Evolutionary conservation across 2,888 invertebrate species (phyloP), one percentile per base, ranked within the genome.

Genomic region (Luperina testacea): DNA sequence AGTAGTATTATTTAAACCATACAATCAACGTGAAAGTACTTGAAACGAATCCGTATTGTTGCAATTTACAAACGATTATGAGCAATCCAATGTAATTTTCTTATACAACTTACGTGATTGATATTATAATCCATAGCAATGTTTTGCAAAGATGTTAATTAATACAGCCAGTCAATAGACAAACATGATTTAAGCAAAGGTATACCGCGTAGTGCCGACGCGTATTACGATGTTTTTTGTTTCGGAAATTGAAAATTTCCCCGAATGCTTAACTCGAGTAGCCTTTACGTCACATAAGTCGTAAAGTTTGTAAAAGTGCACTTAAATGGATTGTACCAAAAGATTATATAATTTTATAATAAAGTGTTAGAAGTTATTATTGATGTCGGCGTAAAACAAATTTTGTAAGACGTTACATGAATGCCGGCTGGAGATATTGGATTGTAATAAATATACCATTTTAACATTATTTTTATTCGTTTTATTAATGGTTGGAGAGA

Each of bases 371-470:
- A 94, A 90, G 93, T 93, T 94, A 88, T 92, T 92, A 89, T 92
- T 90, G 92, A 92, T 90, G 95, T 93, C 94, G 96, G 95, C 93
- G 93, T 90, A 90, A 94, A 92, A 95, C 92, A 94, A 95, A 94
- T 96, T 96, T 96, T 96, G 96, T 96, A 96, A 94, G 92, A 92
- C 90, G 94, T 94, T 93, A 93, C 93, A 91, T 89, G 90, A 90
- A 91, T 92, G 95, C 93, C 94, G 95, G 92, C 93, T 91, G 92
- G 92, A 94, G 93, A 95, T 96, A 95, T 96, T 95, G 94, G 95
- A 96, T 96, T 96, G 96, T 96, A 96, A 96, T 96, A 95, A 96
- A 96, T 96, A 96, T 96, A 96, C 96, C 96, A 96, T 96, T 96
- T 96, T 96, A 96, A 96, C 96, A 96, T 95, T 96, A 92, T 67